phyloP scores from a whole-genome alignment of 2,888 invertebrate genomes.

The Drosophila mimetica region DNA sequence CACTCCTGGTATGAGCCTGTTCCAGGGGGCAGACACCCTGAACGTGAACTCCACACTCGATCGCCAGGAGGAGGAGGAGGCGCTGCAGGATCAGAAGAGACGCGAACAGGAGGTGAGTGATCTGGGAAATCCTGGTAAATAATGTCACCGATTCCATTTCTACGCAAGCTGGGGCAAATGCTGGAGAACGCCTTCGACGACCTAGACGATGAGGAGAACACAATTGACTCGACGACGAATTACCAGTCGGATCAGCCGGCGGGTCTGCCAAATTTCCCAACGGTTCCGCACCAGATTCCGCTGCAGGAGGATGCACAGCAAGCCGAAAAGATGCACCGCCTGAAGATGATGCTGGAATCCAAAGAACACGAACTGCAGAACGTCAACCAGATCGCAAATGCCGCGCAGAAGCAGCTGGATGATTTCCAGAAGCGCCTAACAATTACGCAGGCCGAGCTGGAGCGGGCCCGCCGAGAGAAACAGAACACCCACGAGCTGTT shows the following conservation, averaged over 20 bases:
- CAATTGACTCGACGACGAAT: constrained; percentile 86
- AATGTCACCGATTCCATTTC: constrained; percentile 11
- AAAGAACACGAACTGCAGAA: constrained; percentile 84
- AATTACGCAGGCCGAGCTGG: constrained; percentile 87
- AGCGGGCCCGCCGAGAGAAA: constrained; percentile 86
- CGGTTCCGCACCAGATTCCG: constrained; percentile 7
- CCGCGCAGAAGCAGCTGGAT: constrained; percentile 72
- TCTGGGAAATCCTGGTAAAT: constrained; percentile 9
- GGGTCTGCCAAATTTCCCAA: constrained; percentile 13
- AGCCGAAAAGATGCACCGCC: constrained; percentile 67
- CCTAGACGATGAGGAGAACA: constrained; percentile 88
- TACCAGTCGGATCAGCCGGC: constrained; percentile 68
- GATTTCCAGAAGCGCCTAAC: constrained; percentile 86
- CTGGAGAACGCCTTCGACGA: constrained; percentile 89
- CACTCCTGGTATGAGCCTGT: constrained; percentile 89
- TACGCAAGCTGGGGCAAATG: constrained; percentile 86
- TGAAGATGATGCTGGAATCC: constrained; percentile 84
- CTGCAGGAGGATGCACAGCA: constrained; percentile 24
- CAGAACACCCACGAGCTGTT: constrained; percentile 88
- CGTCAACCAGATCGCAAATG: constrained; percentile 82
- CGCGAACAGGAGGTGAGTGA: constrained; percentile 87
- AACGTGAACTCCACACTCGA: constrained; percentile 88
- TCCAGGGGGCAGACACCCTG: constrained; percentile 88
- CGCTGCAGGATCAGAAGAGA: constrained; percentile 88
- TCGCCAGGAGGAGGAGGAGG: constrained; percentile 89